Conservation (phyloP, 2,113 vertebrate genomes). For the Alligator mississippiensis region DNA sequence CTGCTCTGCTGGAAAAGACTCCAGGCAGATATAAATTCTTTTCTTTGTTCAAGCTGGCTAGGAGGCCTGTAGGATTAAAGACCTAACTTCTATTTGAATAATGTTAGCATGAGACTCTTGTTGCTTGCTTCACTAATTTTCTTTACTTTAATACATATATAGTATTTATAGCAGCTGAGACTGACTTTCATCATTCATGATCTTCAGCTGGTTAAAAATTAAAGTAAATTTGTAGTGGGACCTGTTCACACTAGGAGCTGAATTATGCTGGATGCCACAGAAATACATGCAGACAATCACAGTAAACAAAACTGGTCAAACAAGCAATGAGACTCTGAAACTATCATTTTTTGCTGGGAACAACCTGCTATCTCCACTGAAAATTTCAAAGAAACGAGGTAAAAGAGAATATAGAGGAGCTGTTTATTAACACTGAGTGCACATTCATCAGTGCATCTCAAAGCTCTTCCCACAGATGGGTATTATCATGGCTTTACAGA, state of each 20-base stretch:
- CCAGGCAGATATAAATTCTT: conserved; percentile 38
- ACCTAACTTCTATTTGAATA: conserved; percentile 52
- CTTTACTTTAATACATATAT: conserved; percentile 21
- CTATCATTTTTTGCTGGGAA: not conserved
- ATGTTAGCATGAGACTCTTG: conserved; percentile 39
- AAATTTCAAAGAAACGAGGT: not conserved
- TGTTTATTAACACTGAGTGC: not conserved
- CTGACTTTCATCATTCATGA: no score
- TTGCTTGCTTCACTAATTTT: conserved; percentile 21
- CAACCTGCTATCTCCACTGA: not conserved
- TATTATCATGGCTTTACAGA: not conserved
- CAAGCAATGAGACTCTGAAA: no score
- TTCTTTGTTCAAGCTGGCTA: conserved; percentile 48
- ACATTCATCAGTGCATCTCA: not conserved
- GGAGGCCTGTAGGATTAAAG: conserved; percentile 44
- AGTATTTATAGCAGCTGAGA: not conserved
- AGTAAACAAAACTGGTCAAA: no score
- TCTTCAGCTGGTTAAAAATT: no score
- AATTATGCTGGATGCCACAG: no score
- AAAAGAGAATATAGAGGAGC: not conserved
- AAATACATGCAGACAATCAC: no score
- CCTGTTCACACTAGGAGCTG: no score
- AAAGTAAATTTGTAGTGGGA: no score
- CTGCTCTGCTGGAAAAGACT: conserved; percentile 43
- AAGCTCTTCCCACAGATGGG: not conserved